Percentiles rank a stretch among this genome's conserved stretches.
Conservation (phyloP, 2,797 vertebrate species). For the Sebastes jordani region DNA sequence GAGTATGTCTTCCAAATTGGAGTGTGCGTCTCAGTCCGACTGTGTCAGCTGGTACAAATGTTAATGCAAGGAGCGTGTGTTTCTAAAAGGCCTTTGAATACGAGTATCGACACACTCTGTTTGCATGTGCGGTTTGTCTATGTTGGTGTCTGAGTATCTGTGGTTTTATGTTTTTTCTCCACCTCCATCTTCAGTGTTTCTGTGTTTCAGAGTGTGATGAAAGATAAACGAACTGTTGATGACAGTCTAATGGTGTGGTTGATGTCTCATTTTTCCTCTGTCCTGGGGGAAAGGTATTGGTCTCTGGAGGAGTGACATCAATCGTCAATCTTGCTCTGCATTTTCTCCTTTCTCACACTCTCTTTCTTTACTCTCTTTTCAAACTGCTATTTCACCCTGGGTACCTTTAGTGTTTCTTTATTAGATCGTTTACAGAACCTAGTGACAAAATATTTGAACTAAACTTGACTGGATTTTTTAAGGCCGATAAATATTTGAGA, state of each 20-base stretch:
- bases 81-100: slow-evolving; percentile 9
- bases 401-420: not conserved
- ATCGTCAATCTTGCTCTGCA: slow-evolving; percentile 8
- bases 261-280: slow-evolving; percentile 32
- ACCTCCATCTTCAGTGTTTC: slow-evolving; percentile 57
- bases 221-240: slow-evolving; percentile 51
- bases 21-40: slow-evolving; percentile 46
- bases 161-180: slow-evolving; percentile 49
- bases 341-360: slow-evolving; percentile 3
- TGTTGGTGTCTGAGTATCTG: slow-evolving; percentile 25
- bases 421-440: not conserved
- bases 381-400: not conserved
- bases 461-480: not conserved
- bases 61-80: not conserved
- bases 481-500: not conserved
- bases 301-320: slow-evolving; percentile 23
- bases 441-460: not conserved
- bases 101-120: slow-evolving; percentile 9
- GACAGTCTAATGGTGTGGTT: slow-evolving; percentile 35
- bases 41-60: slow-evolving; percentile 16
- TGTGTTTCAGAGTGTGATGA: slow-evolving; percentile 51
- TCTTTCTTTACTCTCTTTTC: not conserved
- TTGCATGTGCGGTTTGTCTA: slow-evolving; percentile 51
- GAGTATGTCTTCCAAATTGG: slow-evolving; percentile 74
- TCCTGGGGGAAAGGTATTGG: slow-evolving; percentile 32